Base-by-base conservation (phyloP, 2,888 invertebrate genomes). In the Caenorhabditis wallacei region DNA sequence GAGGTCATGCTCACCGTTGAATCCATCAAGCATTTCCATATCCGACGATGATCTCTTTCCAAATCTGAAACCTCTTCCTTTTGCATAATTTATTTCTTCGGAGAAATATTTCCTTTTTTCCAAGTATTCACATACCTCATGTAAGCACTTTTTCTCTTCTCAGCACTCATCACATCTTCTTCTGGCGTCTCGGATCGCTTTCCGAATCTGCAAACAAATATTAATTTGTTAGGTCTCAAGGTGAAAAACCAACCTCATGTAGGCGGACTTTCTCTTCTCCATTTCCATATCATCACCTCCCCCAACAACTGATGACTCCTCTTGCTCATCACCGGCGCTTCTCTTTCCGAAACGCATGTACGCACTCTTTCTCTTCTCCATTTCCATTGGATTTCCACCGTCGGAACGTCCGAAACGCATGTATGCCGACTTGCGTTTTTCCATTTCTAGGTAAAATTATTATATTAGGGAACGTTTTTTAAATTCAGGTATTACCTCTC, bases 251-350 rank as follows among this genome's bases (percentile, higher is more conserved):
- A 53, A 85, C 84, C 85, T 83, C 86, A 86, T 86, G 80, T 89
- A 89, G 51, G 90, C 90, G 57, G 85, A 85, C 84, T 90, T 90
- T 74, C 90, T 84, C 84, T 90, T 90, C 70, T 82, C 85, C 87
- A 86, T 84, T n/a, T 79, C 82, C 57, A 79, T 35, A 18, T 70
- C 85, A 40, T 86, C 85, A 18, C 51, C 78, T 35, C 63, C 82
- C 18, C 46, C 46, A 8, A n/a, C 18, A 10, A 30, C 30, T 30
- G 57, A 24, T 22, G 69, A 46, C 48, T 74, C n/a, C n/a, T n/a
- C 80, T 40, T 66, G 22, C 37, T 78, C 84, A 22, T 87, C 88
- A 16, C 40, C 63, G 11, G 66, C 51, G n/a, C 46, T 43, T 51
- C 89, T 75, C 69, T 89, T 89, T 64, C 89, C 89, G 80, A 89